Conservation (phyloP, 2,888 invertebrate genomes). For the Tuta absoluta region DNA sequence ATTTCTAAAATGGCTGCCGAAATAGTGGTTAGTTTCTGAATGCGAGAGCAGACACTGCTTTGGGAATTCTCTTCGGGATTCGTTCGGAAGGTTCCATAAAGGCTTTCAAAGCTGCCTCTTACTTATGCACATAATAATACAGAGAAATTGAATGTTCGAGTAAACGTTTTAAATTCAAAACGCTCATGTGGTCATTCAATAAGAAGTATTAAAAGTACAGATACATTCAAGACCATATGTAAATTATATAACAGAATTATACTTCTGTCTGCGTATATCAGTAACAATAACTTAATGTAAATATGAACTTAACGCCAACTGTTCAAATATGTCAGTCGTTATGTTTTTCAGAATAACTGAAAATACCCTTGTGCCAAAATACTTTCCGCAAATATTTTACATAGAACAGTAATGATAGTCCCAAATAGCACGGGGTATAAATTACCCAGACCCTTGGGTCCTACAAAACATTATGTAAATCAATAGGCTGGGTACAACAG, state of each 20-base stretch:
- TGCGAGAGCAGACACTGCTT: constrained; percentile 16
- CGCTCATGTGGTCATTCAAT: not conserved
- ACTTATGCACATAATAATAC: constrained; percentile 6
- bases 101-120: constrained; percentile 1
- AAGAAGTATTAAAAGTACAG: no score
- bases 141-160: not conserved
- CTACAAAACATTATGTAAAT: constrained; percentile 49
- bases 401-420: constrained; percentile 8
- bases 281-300: not conserved
- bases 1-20: constrained; percentile 32
- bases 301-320: not conserved
- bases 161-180: not conserved
- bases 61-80: constrained; percentile 21
- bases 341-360: not conserved
- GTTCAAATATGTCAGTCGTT: no score
- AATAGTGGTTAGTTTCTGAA: constrained; percentile 31
- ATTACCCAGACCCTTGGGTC: constrained; percentile 37
- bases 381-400: not conserved
- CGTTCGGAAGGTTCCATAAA: constrained; percentile 20
- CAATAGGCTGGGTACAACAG: constrained; percentile 38
- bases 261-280: no score
- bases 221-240: no score
- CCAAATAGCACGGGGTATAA: constrained; percentile 20
- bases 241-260: no score
- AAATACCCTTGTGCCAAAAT: not conserved